These are phyloP conservation scores for Zapornia atra DNA, from an alignment of 2,113 vertebrate genomes.

Conservation along the genomic window DNA sequence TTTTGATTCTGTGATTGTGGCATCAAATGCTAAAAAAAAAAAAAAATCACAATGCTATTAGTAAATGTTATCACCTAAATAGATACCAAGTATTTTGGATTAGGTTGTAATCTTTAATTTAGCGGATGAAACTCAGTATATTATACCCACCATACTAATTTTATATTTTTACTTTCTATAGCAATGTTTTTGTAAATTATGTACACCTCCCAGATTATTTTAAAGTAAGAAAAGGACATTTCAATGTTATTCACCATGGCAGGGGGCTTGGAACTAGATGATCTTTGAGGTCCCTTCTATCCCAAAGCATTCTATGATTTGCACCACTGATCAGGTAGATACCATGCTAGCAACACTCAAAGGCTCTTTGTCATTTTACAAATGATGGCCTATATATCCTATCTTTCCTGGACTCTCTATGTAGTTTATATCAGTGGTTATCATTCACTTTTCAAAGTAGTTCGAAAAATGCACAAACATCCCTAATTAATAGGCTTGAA, in stretches of 20 bases:
- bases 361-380: neutral
- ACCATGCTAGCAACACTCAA: neutral
- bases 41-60: neutral
- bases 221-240: neutral
- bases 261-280: no score
- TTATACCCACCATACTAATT: neutral
- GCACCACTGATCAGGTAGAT: neutral
- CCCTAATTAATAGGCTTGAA: neutral
- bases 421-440: neutral
- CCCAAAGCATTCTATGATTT: no score
- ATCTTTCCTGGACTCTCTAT: neutral
- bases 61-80: neutral
- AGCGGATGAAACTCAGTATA: neutral
- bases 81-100: neutral
- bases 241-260: neutral
- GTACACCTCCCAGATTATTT: neutral
- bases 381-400: neutral
- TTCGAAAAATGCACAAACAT: neutral
- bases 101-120: neutral
- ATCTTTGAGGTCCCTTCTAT: no score
- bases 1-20: neutral
- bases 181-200: neutral
- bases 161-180: neutral
- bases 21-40: neutral
- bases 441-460: neutral